A percentile compares a stretch with the other conserved stretches of the same genome.
These are phyloP conservation scores for Ophioninae sp. DNA, from an alignment of 2,888 invertebrate species.

Conservation along the genomic window DNA sequence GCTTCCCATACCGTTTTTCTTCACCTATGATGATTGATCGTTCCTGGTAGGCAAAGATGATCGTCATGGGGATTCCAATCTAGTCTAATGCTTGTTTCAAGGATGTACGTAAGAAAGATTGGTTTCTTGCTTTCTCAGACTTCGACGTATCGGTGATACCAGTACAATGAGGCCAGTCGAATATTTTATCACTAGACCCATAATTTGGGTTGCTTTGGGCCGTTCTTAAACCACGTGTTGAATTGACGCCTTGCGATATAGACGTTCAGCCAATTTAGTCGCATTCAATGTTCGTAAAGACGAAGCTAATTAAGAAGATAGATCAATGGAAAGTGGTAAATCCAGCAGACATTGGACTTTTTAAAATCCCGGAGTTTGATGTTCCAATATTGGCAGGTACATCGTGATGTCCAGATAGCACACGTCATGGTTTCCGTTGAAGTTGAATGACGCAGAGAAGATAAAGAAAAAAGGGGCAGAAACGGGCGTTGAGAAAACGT, in stretches of 20 bases:
- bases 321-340: no score
- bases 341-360: background rate
- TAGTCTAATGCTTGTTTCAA: conserved; percentile 9
- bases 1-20: conserved; percentile 48
- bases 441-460: conserved; percentile 45
- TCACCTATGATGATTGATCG: conserved; percentile 77
- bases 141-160: no score
- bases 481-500: conserved; percentile 34
- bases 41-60: conserved; percentile 79
- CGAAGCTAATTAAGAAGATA: no score
- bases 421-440: background rate
- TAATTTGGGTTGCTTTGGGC: no score
- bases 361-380: background rate
- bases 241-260: no score
- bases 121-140: background rate
- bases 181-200: no score
- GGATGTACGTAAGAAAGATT: background rate
- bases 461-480: conserved; percentile 40
- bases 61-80: conserved; percentile 64
- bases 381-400: background rate
- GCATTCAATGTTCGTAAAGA: no score
- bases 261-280: no score
- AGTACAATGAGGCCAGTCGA: no score
- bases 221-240: no score
- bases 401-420: no score